These are phyloP conservation scores for Euplexia lucipara DNA, from an alignment of 2,888 invertebrate species.

Conservation along the genomic window DNA sequence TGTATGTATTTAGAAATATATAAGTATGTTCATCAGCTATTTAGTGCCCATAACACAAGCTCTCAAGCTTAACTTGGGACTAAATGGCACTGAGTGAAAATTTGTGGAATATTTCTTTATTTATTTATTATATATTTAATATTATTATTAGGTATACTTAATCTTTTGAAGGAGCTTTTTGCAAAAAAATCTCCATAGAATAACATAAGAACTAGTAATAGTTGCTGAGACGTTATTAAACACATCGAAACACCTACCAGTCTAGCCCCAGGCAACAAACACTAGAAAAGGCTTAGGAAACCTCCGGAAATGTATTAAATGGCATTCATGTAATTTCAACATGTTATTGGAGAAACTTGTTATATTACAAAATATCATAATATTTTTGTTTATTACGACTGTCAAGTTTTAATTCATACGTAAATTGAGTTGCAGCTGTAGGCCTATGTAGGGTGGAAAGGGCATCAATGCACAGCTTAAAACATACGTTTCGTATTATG, in stretches of 20 bases:
- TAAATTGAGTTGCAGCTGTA: constrained; percentile 2
- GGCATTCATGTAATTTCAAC: constrained; percentile 14
- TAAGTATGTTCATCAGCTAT: too few species aligned
- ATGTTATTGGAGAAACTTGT: constrained; percentile 9
- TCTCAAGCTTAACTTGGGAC: too few species aligned
- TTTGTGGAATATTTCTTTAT: too few species aligned
- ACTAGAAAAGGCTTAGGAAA: constrained; percentile 24
- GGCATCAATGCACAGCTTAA: too few species aligned
- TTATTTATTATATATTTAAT: too few species aligned
- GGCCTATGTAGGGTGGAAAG: too few species aligned
- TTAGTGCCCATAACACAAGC: too few species aligned
- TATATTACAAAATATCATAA: constrained; percentile 16
- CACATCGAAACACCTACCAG: constrained; percentile 4
- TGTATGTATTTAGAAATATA: too few species aligned
- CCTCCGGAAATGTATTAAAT: constrained; percentile 35
- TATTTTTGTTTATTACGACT: constrained; percentile 15
- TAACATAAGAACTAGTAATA: constrained; percentile 10
- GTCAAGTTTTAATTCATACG: neutral
- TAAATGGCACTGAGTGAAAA: too few species aligned
- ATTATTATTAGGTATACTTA: too few species aligned
- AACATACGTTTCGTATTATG: too few species aligned
- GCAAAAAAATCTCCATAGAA: constrained; percentile 16
- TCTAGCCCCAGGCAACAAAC: neutral
- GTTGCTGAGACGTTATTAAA: neutral
- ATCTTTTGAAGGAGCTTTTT: too few species aligned